Base-by-base conservation (phyloP, 2,888 invertebrate genomes). In the Drosophila helvetica region DNA sequence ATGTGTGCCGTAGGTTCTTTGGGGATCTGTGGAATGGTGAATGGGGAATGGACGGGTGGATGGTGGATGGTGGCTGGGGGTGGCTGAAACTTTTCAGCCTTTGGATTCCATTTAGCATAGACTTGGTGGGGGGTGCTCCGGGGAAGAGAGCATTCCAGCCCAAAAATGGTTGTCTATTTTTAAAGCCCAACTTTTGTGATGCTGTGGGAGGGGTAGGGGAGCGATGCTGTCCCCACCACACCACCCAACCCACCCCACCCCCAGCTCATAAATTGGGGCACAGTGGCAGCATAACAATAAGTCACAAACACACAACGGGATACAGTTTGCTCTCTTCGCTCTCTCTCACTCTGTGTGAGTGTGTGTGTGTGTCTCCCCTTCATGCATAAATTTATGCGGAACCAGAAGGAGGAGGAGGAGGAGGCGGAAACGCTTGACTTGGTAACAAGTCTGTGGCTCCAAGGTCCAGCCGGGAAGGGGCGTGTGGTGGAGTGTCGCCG, bases 211-310 rank as follows among this genome's bases (percentile, higher is more conserved):
- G 1, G 12, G 30, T n/a, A 10, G 30, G 12, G 33, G 33, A 6
- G 25, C 1, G 25, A 25, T 25, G 25, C 0, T 6, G 25, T 6
- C 25, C 25, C 25, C 25, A 1, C 15, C 58, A 84, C 78, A 84
- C 22, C 22, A 22, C 22, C 4, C 22, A 22, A 22, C 27, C 27
- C 27, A 8, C 15, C 57, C 86, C 78, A 81, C 76, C 81, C 77
- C 76, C 70, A 77, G 78, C 38, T 82, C 86, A 89, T 87, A 89
- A 87, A 87, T 88, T 89, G 78, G 74, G 38, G 77, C 70, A 77
- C 86, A 81, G 80, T 84, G 78, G 75, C 82, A 77, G 86, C 85
- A 89, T 88, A 89, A 87, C 89, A 88, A 87, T 89, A 88, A 87
- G 84, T 86, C 78, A 79, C 66, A 78, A 77, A 69, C 50, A 67